Evolutionary conservation across 2,113 vertebrate genomes (phyloP), one percentile per base, ranked within the genome.

Genomic region (Macaca nemestrina): DNA sequence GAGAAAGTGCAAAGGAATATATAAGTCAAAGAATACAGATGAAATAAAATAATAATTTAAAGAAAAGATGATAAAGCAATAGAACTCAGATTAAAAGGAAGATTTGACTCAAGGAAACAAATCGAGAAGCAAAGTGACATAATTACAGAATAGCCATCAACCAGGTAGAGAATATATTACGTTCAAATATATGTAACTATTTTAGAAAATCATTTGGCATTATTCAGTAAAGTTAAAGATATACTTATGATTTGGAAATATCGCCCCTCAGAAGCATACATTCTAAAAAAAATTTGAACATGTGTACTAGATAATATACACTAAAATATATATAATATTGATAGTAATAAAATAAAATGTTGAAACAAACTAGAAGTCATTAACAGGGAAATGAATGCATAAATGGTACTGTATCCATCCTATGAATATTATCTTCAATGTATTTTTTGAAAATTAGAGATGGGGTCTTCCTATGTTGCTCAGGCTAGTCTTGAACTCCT

Each of bases 161-260:
- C 40, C 8, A 85, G 50, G 55, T 8, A 81, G 73, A 92, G 13
- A 73, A 64, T 43, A 70, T 38, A 72, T 32, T 72, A 78, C 0
- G 16, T 8, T 93, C 25, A 72, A 78, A 52, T 72, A 67, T 50
- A 57, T 38, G 12, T 61, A 95, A 82, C 20, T 23, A 32, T 85
- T 86, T 94, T 35, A 48, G 27, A 89, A 96, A 96, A 90, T 14
- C 78, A 81, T 52, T 70, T 95, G 43, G 23, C 67, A 94, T 94
- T 64, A 82, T 38, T 82, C 30, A 81, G 20, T 64, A 61, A 92
- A 94, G 16, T 11, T 94, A 32, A 94, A 81, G 48, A 89, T 52
- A 8, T 11, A 70, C 43, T 95, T 75, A 50, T 32, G 67, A 38
- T 10, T 88, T 85, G 48, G 59, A 92, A 80, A 92, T 76, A 93